These are phyloP conservation scores for Keiferia lycopersicella DNA, from an alignment of 2,888 invertebrate genomes.

Conservation along the genomic window DNA sequence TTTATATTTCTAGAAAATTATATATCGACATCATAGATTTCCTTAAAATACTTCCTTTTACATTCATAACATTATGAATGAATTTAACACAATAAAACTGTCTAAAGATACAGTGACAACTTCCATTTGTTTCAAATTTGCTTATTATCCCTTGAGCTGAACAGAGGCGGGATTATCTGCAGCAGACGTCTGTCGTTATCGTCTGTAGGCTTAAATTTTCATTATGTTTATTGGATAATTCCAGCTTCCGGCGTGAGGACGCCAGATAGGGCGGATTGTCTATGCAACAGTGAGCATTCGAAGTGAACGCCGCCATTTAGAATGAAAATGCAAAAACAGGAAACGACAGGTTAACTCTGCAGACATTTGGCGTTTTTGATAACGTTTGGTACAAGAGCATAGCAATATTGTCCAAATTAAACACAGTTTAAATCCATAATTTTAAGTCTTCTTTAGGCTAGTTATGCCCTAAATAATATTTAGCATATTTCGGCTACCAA, in stretches of 20 bases:
- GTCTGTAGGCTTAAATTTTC: conserved; percentile 79
- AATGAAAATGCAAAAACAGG: conserved; percentile 6
- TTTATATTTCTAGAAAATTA: too few relatives aligned
- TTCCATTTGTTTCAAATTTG: conserved; percentile 53
- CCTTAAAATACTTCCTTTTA: too few relatives aligned
- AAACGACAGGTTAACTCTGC: not conserved
- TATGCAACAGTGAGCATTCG: conserved; percentile 76
- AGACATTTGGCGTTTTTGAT: not conserved
- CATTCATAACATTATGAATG: not conserved
- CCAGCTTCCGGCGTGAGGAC: conserved; percentile 69
- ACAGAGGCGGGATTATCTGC: conserved; percentile 69
- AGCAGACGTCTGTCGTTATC: conserved; percentile 69
- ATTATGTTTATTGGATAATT: conserved; percentile 81
- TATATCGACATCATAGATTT: too few relatives aligned
- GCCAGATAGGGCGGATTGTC: conserved; percentile 74
- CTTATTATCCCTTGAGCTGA: conserved; percentile 56
- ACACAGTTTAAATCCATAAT: too few relatives aligned
- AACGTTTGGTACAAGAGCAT: too few relatives aligned
- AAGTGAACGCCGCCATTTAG: conserved; percentile 1
- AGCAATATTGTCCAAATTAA: too few relatives aligned
- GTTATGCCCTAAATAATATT: too few relatives aligned
- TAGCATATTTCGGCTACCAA: too few relatives aligned
- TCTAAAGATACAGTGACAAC: not conserved
- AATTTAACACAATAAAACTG: not conserved
- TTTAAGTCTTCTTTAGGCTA: too few relatives aligned